Base-by-base conservation (phyloP, 2,888 invertebrate species). In the Fragum fragum region DNA sequence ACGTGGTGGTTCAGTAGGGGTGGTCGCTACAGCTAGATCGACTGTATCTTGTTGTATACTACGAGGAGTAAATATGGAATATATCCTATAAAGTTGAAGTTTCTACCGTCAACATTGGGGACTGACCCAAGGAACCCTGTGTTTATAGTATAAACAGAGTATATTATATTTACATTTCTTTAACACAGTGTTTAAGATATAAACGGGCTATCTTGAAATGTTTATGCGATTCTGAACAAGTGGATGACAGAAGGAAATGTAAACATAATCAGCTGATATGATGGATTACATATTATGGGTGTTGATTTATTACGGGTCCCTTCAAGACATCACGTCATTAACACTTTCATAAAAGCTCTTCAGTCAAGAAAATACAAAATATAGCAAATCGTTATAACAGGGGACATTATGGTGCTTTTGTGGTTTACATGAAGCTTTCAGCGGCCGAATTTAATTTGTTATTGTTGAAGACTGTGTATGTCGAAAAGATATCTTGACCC, bases 141-240 rank as follows among this genome's bases (percentile, higher is more conserved):
- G 80, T 84, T 80, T 84, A 80, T 73, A 47, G 47, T 76, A 76
- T 26, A 78, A 74, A 78, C 78, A 78, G 71, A 59, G 53, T 42
- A 39, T 63, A 63, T 85, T 85, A 85, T 85, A 81, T 85, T 85
- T 85, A 85, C 61, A 72, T 80, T 76, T 75, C 76, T 70, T 81
- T 76, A 77, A 79, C 78, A 76, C 73, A 39, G 59, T 76, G 79
- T 79, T 85, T 85, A 81, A 85, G 76, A 69, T 81, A 81, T 84
- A 78, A 72, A 63, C 76, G 73, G 57, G 52, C 77, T 36, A 47
- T 23, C 76, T 69, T 84, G 84, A 84, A 76, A 73, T 84, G 84
- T 84, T 84, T 84, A 84, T 84, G 73, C 73, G 79, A 53, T 74
- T 75, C 72, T 68, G 78, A 82, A 78, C 74, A 69, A 69, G 71